Base-by-base conservation (phyloP, 2,888 invertebrate genomes). In the Laothoe populi region DNA sequence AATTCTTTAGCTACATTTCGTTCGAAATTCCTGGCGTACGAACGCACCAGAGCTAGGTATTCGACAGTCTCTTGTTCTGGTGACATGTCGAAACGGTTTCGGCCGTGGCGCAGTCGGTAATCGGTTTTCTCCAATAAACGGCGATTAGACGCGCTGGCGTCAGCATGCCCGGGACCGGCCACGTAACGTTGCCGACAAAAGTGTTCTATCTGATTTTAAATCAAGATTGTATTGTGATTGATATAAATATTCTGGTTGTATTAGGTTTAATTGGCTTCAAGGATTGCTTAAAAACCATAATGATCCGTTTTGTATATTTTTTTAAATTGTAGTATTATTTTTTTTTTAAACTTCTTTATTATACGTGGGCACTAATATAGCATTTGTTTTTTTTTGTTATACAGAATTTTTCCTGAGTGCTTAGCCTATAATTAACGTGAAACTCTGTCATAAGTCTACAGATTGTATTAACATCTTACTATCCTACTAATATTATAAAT, bases 41-140 rank as follows among this genome's bases (percentile, higher is more conserved):
- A 11, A 19, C 35, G 11, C 11, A 19, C 35, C 19, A 35, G 26
- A 10, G 49, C 19, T 19, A 53, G 53, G 31, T 53, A 35, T 59
- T 24, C 23, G 57, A 45, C 38, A 48, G 46, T 45, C 40, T 58
- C 42, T 63, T 63, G 71, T 70, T 76, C 74, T 75, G 85, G 88
- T 87, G 90, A 92, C 90, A 91, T 88, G 92, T 90, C 86, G 88
- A 87, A 91, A 91, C 84, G 80, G 85, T 81, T 81, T 82, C 80
- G 85, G 79, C 86, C 83, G 82, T 81, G 83, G 86, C 75, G 82
- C 77, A 78, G 69, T 67, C 64, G 68, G 89, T 90, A 92, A 92
- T 92, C 92, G 91, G 91, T 92, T 92, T 91, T 91, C 92, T 92
- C 92, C 90, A 92, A 92, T 92, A 91, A 92, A 92, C 88, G 90